A percentile compares a stretch with the other conserved stretches of the same genome.
phyloP scores from a whole-genome alignment of 1,140 invertebrate genomes.

The Cecropterus lyciades region DNA sequence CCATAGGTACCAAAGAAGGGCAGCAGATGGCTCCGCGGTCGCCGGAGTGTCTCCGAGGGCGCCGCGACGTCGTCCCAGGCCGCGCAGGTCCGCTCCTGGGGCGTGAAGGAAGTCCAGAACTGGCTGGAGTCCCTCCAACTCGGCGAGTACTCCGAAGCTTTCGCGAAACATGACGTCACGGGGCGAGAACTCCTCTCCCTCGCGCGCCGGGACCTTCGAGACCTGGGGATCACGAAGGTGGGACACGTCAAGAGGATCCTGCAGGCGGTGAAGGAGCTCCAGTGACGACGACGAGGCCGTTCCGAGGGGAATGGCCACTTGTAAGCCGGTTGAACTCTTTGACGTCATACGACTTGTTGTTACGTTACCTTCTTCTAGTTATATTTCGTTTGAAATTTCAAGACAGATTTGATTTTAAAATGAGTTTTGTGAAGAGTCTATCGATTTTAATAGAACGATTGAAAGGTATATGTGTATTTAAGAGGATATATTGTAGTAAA shows the following conservation, averaged over 20 bases:
- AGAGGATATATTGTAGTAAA: not conserved
- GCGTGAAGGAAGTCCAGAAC: constrained; percentile 89
- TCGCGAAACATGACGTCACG: constrained; percentile 95
- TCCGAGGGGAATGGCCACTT: constrained; percentile 72
- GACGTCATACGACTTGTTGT: constrained; percentile 14
- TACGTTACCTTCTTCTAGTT: not conserved
- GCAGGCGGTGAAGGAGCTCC: constrained; percentile 95
- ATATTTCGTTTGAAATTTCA: not conserved
- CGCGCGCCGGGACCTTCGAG: constrained; percentile 93
- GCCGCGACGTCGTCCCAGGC: constrained; percentile 44
- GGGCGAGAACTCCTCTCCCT: constrained; percentile 95
- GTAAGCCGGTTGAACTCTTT: constrained; percentile 31
- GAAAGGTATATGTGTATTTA: not conserved
- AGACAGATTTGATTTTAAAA: not conserved
- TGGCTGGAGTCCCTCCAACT: constrained; percentile 96
- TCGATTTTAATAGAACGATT: constrained; percentile 6
- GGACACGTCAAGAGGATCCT: constrained; percentile 97
- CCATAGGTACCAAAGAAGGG: constrained; percentile 71
- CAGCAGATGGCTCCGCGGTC: constrained; percentile 81
- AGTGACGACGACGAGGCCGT: constrained; percentile 78
- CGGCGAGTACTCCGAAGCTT: constrained; percentile 93
- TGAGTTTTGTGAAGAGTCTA: not conserved
- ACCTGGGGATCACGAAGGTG: constrained; percentile 96
- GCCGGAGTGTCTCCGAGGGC: constrained; percentile 82
- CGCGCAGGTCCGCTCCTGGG: constrained; percentile 85